Evolutionary conservation across 2,888 invertebrate genomes (phyloP).

Genomic region (Ptychoptera contaminata): DNA sequence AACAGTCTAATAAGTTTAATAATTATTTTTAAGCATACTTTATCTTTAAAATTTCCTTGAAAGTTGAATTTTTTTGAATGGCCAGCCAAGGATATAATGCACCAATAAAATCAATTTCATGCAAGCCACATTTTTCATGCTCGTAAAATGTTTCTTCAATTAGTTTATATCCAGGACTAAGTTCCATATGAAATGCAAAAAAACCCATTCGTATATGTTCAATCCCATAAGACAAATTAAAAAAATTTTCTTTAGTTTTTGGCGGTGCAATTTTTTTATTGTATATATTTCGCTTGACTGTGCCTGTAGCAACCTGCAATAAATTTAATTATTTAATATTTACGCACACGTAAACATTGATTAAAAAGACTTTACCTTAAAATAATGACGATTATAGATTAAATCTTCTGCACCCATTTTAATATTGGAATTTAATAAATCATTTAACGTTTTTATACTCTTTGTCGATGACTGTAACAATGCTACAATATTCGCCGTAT

Average conservation of each 20-base stretch:
- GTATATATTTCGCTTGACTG: conserved; percentile 34
- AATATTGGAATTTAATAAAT: conserved; percentile 43
- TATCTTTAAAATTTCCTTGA: conserved; percentile 26
- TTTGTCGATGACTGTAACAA: conserved; percentile 48
- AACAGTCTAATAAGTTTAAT: too few species aligned
- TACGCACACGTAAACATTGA: not conserved
- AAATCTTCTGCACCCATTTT: conserved; percentile 45
- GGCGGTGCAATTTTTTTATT: conserved; percentile 35
- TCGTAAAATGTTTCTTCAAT: conserved; percentile 15
- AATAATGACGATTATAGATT: conserved; percentile 46
- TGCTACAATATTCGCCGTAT: conserved; percentile 50
- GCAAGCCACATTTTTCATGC: conserved; percentile 17
- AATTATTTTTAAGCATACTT: too few species aligned
- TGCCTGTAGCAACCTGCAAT: conserved; percentile 19
- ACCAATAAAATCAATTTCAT: conserved; percentile 19
- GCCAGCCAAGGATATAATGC: conserved; percentile 22
- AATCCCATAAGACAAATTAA: conserved; percentile 33
- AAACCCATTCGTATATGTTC: conserved; percentile 26
- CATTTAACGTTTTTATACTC: conserved; percentile 39
- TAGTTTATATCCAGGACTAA: conserved; percentile 11
- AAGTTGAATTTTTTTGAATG: conserved; percentile 23
- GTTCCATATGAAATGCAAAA: conserved; percentile 14
- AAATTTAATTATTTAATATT: not conserved
- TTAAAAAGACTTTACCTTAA: conserved; percentile 21
- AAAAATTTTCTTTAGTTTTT: conserved; percentile 32